phyloP scores from a whole-genome alignment of 1,140 invertebrate genomes.

The Polyergus mexicanus region DNA sequence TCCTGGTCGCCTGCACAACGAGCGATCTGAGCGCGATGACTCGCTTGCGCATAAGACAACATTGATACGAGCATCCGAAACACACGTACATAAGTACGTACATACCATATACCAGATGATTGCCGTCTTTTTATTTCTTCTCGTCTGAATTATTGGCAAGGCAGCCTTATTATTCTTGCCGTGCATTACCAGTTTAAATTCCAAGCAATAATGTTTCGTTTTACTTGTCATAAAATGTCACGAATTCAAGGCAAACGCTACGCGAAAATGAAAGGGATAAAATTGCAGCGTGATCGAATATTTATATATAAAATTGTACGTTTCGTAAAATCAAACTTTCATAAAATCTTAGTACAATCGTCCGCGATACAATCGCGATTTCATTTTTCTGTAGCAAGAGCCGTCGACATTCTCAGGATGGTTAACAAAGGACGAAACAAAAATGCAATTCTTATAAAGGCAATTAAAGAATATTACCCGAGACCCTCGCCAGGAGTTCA shows the following conservation, averaged over 20 bases:
- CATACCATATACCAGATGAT: not conserved
- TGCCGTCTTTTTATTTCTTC: not conserved
- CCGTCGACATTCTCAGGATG: not conserved
- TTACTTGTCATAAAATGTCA: not conserved
- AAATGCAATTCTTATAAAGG: conserved; percentile 58
- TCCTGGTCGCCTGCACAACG: not conserved
- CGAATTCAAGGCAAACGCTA: not conserved
- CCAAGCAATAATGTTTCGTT: not conserved
- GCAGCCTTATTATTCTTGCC: not conserved
- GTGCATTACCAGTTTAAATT: conserved; percentile 3
- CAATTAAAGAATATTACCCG: conserved; percentile 61
- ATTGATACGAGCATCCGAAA: not conserved
- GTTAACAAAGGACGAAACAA: conserved; percentile 48
- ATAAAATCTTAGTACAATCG: conserved; percentile 33
- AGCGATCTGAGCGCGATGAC: conserved; percentile 7
- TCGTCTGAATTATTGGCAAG: conserved; percentile 23
- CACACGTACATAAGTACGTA: too few species aligned
- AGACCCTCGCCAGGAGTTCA: conserved; percentile 40
- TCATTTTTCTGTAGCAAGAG: conserved; percentile 10
- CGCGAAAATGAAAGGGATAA: not conserved
- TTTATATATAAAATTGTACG: not conserved
- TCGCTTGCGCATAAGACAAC: not conserved
- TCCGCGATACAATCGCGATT: conserved; percentile 25
- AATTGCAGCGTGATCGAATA: not conserved
- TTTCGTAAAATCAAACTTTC: conserved; percentile 1